A percentile compares a stretch with the other conserved stretches of the same genome.
phyloP scores from a whole-genome alignment of 2,888 invertebrate species.

The Brachypalpus laphriformis region DNA sequence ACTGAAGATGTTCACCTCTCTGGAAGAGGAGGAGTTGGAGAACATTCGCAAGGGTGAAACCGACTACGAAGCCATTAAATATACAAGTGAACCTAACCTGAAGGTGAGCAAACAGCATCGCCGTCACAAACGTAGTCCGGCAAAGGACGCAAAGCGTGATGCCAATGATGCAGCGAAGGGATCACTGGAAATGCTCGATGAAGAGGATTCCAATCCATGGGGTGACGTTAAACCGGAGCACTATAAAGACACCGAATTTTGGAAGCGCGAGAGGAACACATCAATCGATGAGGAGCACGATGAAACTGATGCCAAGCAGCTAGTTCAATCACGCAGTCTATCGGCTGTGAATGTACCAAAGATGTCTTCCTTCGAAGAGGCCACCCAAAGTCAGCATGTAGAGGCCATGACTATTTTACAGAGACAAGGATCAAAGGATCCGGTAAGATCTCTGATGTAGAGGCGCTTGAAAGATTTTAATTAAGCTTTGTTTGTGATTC shows the following conservation, averaged over 20 bases:
- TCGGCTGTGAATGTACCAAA: conserved; percentile 78
- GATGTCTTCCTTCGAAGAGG: conserved; percentile 82
- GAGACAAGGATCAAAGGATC: conserved; percentile 77
- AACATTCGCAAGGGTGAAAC: conserved; percentile 79
- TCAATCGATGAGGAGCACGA: conserved; percentile 81
- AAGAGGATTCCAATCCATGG: conserved; percentile 81
- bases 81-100: conserved; percentile 79
- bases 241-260: conserved; percentile 81
- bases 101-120: conserved; percentile 79
- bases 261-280: conserved; percentile 80
- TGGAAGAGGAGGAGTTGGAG: conserved; percentile 86
- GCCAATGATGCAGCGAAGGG: conserved; percentile 73
- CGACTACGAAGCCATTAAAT: conserved; percentile 80
- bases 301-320: conserved; percentile 76
- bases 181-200: conserved; percentile 80
- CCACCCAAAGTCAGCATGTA: conserved; percentile 80
- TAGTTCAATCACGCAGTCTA: conserved; percentile 42
- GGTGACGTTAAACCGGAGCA: conserved; percentile 81
- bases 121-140: conserved; percentile 81
- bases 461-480: neutral
- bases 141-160: conserved; percentile 77
- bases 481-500: neutral
- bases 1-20: conserved; percentile 86
- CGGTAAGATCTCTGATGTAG: conserved; percentile 76
- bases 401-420: conserved; percentile 78